A percentile compares a stretch with the other conserved stretches of the same genome.
These are phyloP conservation scores for Myripristis jacobus DNA, from an alignment of 2,797 vertebrate species.

Conservation along the genomic window DNA sequence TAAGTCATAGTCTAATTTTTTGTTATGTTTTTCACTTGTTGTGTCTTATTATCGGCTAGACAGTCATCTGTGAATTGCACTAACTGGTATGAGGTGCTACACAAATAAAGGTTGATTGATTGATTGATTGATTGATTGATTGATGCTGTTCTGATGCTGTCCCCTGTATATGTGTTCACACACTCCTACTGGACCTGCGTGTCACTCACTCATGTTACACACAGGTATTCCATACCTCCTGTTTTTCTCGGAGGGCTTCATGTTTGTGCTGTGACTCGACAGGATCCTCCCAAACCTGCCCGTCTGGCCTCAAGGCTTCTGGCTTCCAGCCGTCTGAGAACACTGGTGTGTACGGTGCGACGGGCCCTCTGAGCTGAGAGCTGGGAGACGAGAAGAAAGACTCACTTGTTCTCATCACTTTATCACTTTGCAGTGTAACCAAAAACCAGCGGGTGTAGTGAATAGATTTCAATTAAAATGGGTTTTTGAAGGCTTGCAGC, in stretches of 20 bases:
- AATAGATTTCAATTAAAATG: too few relatives aligned
- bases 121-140: too few relatives aligned
- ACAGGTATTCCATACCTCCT: slow-evolving; percentile 71
- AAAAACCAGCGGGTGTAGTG: background rate
- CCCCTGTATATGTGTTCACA: slow-evolving; percentile 9
- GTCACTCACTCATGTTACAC: background rate
- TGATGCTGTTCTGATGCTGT: background rate
- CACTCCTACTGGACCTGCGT: background rate
- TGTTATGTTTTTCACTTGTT: too few relatives aligned
- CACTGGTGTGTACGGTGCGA: slow-evolving; percentile 80
- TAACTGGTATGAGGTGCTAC: too few relatives aligned
- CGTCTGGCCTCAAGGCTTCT: slow-evolving; percentile 72
- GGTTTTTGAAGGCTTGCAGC: too few relatives aligned
- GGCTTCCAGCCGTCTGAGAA: slow-evolving; percentile 89
- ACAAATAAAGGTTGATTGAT: too few relatives aligned
- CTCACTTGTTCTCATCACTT: background rate
- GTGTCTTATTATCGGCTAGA: too few relatives aligned
- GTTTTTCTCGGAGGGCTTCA: slow-evolving; percentile 79
- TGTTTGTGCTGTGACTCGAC: slow-evolving; percentile 89
- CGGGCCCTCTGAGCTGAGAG: slow-evolving; percentile 80
- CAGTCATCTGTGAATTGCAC: too few relatives aligned
- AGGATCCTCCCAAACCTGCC: slow-evolving; percentile 88
- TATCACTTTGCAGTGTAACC: slow-evolving; percentile 15
- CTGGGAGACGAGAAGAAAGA: slow-evolving; percentile 49
- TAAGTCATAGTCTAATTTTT: too few relatives aligned